These are phyloP conservation scores for Prorops nasuta DNA, from an alignment of 1,140 invertebrate species.

Conservation along the genomic window DNA sequence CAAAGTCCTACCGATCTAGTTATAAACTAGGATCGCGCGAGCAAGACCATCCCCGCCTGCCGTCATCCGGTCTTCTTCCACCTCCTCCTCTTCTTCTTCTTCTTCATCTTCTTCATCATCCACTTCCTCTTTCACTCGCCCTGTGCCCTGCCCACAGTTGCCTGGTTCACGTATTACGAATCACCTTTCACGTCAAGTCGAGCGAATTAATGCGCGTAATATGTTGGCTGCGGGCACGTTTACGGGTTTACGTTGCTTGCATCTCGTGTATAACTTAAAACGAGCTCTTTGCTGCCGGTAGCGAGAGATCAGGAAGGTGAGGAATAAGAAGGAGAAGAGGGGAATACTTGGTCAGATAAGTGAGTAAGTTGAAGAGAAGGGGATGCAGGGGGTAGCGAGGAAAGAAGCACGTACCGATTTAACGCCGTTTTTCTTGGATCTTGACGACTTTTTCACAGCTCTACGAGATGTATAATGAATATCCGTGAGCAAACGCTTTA, in stretches of 20 bases:
- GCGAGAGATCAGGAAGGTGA: background rate
- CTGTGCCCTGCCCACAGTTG: slow-evolving; percentile 12
- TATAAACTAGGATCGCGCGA: slow-evolving; percentile 34
- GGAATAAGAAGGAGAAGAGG: too few species aligned
- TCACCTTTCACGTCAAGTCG: slow-evolving; percentile 41
- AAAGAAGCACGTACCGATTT: slow-evolving; percentile 1
- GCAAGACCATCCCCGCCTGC: background rate
- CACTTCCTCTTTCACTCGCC: slow-evolving; percentile 22
- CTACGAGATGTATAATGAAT: background rate
- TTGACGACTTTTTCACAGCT: slow-evolving; percentile 14
- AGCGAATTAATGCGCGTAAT: slow-evolving; percentile 52
- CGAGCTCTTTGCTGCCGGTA: slow-evolving; percentile 15
- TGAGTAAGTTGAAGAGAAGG: background rate
- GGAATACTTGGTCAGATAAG: too few species aligned
- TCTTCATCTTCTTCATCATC: slow-evolving; percentile 15
- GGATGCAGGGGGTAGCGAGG: background rate
- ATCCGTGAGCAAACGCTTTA: slow-evolving; percentile 7
- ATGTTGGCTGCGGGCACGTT: slow-evolving; percentile 48
- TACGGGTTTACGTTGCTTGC: slow-evolving; percentile 40
- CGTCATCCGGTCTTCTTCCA: slow-evolving; percentile 7
- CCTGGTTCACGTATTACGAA: slow-evolving; percentile 36
- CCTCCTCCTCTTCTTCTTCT: slow-evolving; percentile 5
- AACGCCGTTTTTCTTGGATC: slow-evolving; percentile 20
- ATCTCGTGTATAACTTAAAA: slow-evolving; percentile 41
- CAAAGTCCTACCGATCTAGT: slow-evolving; percentile 38